phyloP scores from a whole-genome alignment of 2,113 vertebrate species.

The Coptodon rendalli region DNA sequence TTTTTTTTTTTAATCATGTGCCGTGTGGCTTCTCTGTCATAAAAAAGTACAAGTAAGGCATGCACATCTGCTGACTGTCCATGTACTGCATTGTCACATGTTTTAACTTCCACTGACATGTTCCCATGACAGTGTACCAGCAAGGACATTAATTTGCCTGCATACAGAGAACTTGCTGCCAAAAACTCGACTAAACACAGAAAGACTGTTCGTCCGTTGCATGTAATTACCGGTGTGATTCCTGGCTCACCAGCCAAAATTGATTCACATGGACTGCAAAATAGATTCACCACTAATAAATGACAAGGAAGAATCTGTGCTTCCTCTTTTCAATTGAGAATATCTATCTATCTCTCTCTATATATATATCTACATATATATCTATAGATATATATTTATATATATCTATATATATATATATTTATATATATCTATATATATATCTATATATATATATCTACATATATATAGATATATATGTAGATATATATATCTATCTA shows the following conservation, averaged over 20 bases:
- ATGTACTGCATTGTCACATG: neutral
- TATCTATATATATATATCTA: accelerated
- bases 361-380: accelerated
- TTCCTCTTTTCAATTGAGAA: neutral
- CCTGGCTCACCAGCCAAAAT: neutral
- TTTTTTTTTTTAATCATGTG: slow-evolving; percentile 1
- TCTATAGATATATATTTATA: accelerated
- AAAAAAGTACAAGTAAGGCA: neutral
- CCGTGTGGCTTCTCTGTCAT: neutral
- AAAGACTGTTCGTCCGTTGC: neutral
- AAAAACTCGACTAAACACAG: neutral
- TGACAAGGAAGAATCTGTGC: neutral
- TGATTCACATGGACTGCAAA: neutral
- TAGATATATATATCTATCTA: too few relatives aligned
- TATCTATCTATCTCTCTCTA: too few relatives aligned
- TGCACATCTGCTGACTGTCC: neutral
- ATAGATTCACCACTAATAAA: neutral
- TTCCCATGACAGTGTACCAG: neutral
- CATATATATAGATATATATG: accelerated
- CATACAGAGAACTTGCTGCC: neutral
- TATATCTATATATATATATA: accelerated
- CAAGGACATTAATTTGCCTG: neutral
- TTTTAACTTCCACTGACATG: neutral
- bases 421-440: too few relatives aligned
- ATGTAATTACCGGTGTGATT: neutral